Conservation (phyloP, 2,113 vertebrate species). For the Syngnathoides biaculeatus region DNA sequence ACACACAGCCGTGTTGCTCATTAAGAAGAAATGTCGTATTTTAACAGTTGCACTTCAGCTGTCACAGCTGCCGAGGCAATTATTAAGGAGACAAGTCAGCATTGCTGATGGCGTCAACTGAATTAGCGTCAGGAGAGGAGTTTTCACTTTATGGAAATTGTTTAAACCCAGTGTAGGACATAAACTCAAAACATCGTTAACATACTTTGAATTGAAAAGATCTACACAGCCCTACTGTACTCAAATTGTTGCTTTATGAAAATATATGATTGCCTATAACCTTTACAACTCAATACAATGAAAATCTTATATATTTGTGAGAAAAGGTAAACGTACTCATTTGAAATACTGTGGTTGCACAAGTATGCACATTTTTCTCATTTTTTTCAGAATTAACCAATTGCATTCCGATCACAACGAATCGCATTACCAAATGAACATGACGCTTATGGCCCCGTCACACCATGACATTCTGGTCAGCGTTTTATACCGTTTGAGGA, state of each 20-base stretch:
- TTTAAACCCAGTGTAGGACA: background rate
- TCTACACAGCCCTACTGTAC: background rate
- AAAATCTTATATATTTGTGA: too few relatives aligned
- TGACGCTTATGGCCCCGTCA: too few relatives aligned
- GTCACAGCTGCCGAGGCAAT: conserved; percentile 24
- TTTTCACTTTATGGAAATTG: background rate
- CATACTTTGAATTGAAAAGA: background rate
- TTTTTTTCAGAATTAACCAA: background rate
- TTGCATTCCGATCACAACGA: background rate
- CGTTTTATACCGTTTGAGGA: too few relatives aligned
- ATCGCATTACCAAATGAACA: too few relatives aligned
- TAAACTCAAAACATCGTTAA: background rate
- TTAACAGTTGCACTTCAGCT: conserved; percentile 10
- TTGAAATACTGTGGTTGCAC: background rate
- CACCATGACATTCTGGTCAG: too few relatives aligned
- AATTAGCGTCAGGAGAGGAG: background rate
- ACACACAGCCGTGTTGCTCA: background rate
- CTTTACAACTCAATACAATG: too few relatives aligned
- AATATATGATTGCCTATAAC: too few relatives aligned
- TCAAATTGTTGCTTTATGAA: background rate
- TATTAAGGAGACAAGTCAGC: conserved; percentile 11
- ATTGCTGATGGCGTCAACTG: background rate
- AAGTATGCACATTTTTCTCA: background rate
- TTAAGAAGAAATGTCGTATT: conserved; percentile 15
- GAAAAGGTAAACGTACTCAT: too few relatives aligned